Evolutionary conservation across 2,113 vertebrate species (phyloP).

Genomic region (Cheilinus undulatus): DNA sequence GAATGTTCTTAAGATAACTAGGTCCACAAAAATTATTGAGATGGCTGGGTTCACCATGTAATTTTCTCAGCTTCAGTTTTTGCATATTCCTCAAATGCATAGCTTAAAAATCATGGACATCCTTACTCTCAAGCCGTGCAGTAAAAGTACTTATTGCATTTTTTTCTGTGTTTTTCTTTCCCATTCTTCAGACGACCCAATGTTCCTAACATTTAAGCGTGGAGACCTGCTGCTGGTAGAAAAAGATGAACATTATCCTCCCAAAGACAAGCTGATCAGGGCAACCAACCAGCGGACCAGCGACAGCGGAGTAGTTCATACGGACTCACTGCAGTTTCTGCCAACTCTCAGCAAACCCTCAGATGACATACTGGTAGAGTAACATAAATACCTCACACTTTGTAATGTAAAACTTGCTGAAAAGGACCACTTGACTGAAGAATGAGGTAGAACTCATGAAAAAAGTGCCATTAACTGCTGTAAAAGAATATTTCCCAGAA

Average conservation of each 20-base stretch:
- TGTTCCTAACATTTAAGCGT: slow-evolving; percentile 85
- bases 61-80: too few relatives aligned
- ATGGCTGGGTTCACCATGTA: too few relatives aligned
- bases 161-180: not conserved
- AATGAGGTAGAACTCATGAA: not conserved
- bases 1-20: too few relatives aligned
- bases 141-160: too few relatives aligned
- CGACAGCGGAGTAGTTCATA: slow-evolving; percentile 83
- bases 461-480: too few relatives aligned
- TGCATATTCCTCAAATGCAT: too few relatives aligned
- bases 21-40: too few relatives aligned
- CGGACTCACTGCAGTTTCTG: slow-evolving; percentile 83
- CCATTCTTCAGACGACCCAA: slow-evolving; percentile 81
- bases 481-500: too few relatives aligned
- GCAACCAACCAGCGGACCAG: slow-evolving; percentile 87
- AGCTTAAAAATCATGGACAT: too few relatives aligned
- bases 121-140: too few relatives aligned
- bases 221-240: slow-evolving; percentile 90
- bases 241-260: slow-evolving; percentile 70
- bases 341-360: slow-evolving; percentile 87
- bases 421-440: too few relatives aligned
- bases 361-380: slow-evolving; percentile 87
- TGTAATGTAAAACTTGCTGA: too few relatives aligned
- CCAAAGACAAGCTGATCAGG: slow-evolving; percentile 76
- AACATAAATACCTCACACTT: not conserved